Evolutionary conservation across 2,797 vertebrate genomes (phyloP), one percentile per base, ranked within the genome.

Genomic region (Myiotriccus ornatus): DNA sequence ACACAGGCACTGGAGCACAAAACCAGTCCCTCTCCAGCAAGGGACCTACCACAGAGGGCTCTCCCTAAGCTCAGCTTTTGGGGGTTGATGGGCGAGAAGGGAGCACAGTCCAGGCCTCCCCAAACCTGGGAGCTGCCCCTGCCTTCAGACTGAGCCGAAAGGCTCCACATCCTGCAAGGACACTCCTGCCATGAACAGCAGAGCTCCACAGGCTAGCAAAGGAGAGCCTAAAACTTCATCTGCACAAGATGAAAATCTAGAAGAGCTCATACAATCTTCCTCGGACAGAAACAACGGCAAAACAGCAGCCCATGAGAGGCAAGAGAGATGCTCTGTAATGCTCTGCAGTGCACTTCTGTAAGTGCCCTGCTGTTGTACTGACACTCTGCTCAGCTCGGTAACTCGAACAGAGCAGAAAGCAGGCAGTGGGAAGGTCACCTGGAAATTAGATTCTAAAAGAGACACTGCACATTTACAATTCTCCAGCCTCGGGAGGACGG

Each of bases 391-490:
- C 60, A 15, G 83, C 88, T 81, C 84, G 62, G 0, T 39, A 35
- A 32, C 44, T 7, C 4, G 0, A 6, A 19, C 49, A 41, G 67
- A 69, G 47, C 64, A 59, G 25, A 86, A 47, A 67, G 49, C 81
- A 87, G 59, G 73, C 85, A 59, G n/a, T 0, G 12, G 64, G 62
- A 87, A 95, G 87, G 91, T 83, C 94, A 90, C 65, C 59, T 76
- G 34, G 92, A 95, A 94, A 96, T 94, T 60, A 56, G 57, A 88
- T 92, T 93, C 91, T 67, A 32, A 75, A 35, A 81, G 91, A 91
- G 49, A 83, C n/a, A 25, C 68, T 9, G n/a, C 4, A 23, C 64
- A 90, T 85, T 77, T 77, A 22, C 67, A 65, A 53, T 67, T 49
- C 37, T 35, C 62, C 94, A 92, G 76, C 89, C 91, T 63, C 27